phyloP scores from a whole-genome alignment of 1,140 invertebrate species.

The Diuraphis noxia region DNA sequence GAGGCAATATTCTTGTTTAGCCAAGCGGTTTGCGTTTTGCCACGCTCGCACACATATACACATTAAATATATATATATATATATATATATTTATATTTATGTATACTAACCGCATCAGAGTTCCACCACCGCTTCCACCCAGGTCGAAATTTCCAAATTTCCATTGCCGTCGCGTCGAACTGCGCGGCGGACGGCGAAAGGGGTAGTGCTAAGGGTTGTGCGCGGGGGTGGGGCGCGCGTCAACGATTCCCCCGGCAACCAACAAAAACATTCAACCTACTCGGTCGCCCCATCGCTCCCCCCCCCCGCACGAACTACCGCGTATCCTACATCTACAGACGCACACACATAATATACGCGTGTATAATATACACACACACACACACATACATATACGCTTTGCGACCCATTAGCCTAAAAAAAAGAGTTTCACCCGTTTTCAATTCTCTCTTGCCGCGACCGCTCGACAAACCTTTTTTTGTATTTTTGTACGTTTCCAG shows the following conservation, averaged over 20 bases:
- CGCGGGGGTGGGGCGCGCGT: neutral
- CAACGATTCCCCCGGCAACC: constrained; percentile 47
- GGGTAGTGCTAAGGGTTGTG: neutral
- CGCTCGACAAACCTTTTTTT: constrained; percentile 44
- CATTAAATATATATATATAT: too few relatives aligned
- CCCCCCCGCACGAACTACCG: neutral
- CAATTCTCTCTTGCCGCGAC: constrained; percentile 14
- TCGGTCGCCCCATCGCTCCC: neutral
- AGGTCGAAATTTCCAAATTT: constrained; percentile 48
- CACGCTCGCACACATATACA: neutral
- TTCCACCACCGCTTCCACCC: neutral
- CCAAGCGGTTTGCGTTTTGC: constrained; percentile 42
- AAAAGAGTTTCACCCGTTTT: constrained; percentile 35
- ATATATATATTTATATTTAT: neutral
- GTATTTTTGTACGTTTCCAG: constrained; percentile 25
- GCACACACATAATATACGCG: neutral
- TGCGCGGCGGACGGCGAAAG: neutral
- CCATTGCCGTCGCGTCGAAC: neutral
- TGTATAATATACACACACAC: neutral
- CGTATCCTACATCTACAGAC: neutral
- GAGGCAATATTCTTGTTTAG: constrained; percentile 50
- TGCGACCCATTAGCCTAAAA: constrained; percentile 52
- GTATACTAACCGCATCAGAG: constrained; percentile 1
- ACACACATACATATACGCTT: neutral
- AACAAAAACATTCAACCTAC: constrained; percentile 47